Base-by-base conservation (phyloP, 2,797 vertebrate genomes). In the Discoglossus pictus region DNA sequence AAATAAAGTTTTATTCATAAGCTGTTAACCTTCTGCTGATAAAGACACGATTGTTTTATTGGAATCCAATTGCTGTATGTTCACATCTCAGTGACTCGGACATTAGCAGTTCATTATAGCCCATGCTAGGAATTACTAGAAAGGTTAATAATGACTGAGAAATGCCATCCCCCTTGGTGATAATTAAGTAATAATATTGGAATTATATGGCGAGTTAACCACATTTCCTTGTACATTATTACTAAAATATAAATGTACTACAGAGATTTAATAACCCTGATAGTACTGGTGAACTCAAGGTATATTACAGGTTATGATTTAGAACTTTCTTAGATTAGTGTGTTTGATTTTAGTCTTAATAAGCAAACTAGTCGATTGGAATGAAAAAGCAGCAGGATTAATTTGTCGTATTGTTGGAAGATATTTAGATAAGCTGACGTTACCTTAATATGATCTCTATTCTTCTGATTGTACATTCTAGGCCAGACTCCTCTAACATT, bases 171-270 rank as follows among this genome's bases (percentile, higher is more conserved):
- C 27, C 34, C 23, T 51, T 40, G 25, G 46, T 40, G 48, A 31
- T 51, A 39, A 64, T 64, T 54, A 54, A 54, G 27, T 53, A 64
- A 53, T 64, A 44, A 64, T 25, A 27, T 16, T 17, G 24, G 43
- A 54, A 64, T 64, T 40, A 53, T 40, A 35, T 42, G 46, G 48
- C 43, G 61, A 44, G 34, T 51, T 53, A 44, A 23, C 18, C 40
- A 64, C 42, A 64, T 64, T 64, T 64, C 53, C 43, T 44, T 64
- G 35, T 34, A 36, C 23, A 63, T 63, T 63, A 42, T 63, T 42
- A 52, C 47, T 31, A 23, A 27, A 40, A 42, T 63, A 52, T 13
- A 52, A 40, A 36, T 27, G 15, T 24, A 62, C 34, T 39, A 2
- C 21, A 51, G 54, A 2, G 6, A n/a, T 36, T 63, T 63, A 63